phyloP scores from a whole-genome alignment of 2,888 invertebrate species.

The Tanypteryx hageni region DNA sequence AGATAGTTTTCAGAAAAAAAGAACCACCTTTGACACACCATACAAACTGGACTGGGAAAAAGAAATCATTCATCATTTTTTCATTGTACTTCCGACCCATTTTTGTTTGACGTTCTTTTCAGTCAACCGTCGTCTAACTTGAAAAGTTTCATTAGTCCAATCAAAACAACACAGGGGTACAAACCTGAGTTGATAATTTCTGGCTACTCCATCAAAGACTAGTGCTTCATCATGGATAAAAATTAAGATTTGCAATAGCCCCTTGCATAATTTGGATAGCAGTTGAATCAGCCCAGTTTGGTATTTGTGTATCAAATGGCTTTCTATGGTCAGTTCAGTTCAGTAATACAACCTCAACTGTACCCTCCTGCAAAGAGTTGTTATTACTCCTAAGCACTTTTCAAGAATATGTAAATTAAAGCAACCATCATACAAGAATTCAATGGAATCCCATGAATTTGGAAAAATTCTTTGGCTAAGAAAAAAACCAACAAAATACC shows the following conservation, averaged over 20 bases:
- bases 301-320: conserved; percentile 61
- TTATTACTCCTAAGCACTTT: conserved; percentile 58
- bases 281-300: conserved; percentile 58
- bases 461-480: background rate
- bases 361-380: conserved; percentile 60
- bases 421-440: conserved; percentile 41
- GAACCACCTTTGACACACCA: conserved; percentile 61
- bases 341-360: conserved; percentile 57
- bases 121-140: background rate
- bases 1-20: conserved; percentile 61
- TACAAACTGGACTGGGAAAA: conserved; percentile 53
- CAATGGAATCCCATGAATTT: conserved; percentile 44
- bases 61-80: background rate
- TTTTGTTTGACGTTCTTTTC: no score
- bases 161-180: conserved; percentile 15
- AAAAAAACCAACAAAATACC: background rate
- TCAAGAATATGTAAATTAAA: conserved; percentile 29
- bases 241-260: conserved; percentile 38
- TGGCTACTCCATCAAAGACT: conserved; percentile 44
- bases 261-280: conserved; percentile 42
- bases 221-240: conserved; percentile 30
- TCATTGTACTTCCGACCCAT: background rate
- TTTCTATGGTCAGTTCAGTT: conserved; percentile 49
- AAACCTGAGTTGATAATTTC: conserved; percentile 36
- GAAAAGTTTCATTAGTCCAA: background rate